Percentiles rank a stretch among this genome's conserved stretches.
phyloP scores from a whole-genome alignment of 2,113 vertebrate species.

The Ceratotherium simum region DNA sequence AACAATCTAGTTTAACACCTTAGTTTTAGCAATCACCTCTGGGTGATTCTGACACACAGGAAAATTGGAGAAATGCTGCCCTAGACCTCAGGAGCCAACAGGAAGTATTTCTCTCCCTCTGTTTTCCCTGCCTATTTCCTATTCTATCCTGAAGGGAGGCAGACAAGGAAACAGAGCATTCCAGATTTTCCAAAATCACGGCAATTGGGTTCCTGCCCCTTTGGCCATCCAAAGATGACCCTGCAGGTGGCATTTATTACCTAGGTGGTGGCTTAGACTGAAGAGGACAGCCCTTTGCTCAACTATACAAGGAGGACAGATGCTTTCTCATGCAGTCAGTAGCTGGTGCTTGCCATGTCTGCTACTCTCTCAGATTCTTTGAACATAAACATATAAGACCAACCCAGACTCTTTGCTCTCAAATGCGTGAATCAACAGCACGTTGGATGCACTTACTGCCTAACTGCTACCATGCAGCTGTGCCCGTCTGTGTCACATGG shows the following conservation, averaged over 20 bases:
- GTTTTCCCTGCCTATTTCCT: not conserved
- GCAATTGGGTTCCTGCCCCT: not conserved
- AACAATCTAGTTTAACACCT: not conserved
- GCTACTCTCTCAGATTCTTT: not conserved
- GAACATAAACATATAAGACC: not conserved
- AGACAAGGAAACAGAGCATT: not conserved
- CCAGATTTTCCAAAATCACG: not conserved
- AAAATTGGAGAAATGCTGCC: not conserved
- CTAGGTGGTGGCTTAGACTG: not conserved
- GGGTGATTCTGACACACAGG: not conserved
- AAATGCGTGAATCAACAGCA: not conserved
- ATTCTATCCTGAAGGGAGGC: not conserved
- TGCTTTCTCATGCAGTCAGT: not conserved
- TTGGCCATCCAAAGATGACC: not conserved
- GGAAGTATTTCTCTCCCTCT: not conserved
- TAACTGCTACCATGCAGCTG: constrained; percentile 39
- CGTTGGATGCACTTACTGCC: not conserved
- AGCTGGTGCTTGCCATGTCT: not conserved
- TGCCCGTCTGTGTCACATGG: constrained; percentile 26
- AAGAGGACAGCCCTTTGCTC: not conserved
- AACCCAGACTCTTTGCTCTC: constrained; percentile 33
- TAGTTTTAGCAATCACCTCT: not conserved
- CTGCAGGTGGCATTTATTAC: not conserved
- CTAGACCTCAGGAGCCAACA: not conserved
- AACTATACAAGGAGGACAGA: not conserved